Percentiles rank a stretch among this genome's conserved stretches.
phyloP scores from a whole-genome alignment of 2,797 vertebrate species.

The Perdix hodgsoniae region DNA sequence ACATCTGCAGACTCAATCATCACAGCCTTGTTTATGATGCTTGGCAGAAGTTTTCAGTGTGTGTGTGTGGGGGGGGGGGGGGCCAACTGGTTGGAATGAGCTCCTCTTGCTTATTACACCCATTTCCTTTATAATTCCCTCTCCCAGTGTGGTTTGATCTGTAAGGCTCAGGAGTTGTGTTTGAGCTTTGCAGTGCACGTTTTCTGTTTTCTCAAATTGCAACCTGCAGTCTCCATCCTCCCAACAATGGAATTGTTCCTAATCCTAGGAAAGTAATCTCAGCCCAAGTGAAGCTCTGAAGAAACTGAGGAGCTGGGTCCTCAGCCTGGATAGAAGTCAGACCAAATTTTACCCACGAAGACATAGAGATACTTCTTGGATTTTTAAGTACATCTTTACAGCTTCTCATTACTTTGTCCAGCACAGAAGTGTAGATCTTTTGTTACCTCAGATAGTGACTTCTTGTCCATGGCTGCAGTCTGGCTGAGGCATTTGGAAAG shows the following conservation, averaged over 20 bases:
- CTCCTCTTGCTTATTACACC: constrained; percentile 52
- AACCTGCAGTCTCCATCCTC: not conserved
- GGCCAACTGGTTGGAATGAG: constrained; percentile 59
- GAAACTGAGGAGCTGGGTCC: not conserved
- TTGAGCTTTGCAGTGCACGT: constrained; percentile 69
- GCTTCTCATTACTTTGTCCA: not conserved
- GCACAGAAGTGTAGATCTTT: not conserved
- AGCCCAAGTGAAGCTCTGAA: not conserved
- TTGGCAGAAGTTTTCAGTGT: constrained; percentile 67
- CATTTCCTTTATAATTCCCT: constrained; percentile 36
- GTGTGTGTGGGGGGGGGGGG: too few species aligned
- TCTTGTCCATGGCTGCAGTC: not conserved
- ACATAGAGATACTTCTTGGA: not conserved
- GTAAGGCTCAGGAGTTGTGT: constrained; percentile 22
- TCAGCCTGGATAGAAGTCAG: not conserved
- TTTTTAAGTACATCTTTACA: not conserved
- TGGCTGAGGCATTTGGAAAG: not conserved
- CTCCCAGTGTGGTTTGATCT: constrained; percentile 26
- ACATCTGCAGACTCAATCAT: constrained; percentile 60
- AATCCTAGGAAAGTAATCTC: not conserved
- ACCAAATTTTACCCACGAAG: constrained; percentile 7
- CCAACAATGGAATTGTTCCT: constrained; percentile 21
- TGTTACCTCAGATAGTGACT: not conserved
- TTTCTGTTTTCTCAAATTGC: constrained; percentile 49
- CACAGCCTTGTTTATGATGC: constrained; percentile 63